A percentile compares a stretch with the other conserved stretches of the same genome.
Conservation (phyloP, 30 jellyfish, hydroid and myxozoan genomes). For the Turritopsis dohrnii region DNA sequence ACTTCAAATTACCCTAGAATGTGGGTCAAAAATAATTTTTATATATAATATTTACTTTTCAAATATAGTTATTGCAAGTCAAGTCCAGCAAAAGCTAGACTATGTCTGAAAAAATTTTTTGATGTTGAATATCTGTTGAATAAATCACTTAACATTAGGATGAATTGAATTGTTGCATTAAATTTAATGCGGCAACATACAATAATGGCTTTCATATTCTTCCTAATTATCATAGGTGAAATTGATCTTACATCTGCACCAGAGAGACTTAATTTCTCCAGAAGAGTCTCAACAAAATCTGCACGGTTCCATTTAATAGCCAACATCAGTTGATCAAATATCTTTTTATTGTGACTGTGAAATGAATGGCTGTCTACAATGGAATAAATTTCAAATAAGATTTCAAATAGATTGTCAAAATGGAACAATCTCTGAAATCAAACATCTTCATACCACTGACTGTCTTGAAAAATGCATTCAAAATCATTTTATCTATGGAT, state of each 20-base stretch:
- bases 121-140: no score
- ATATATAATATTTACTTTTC: no score
- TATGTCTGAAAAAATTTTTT: no score
- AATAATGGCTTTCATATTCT: no score
- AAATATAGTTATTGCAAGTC: no score
- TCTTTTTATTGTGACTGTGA: background rate
- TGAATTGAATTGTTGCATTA: no score
- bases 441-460: background rate
- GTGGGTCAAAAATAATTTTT: no score
- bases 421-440: no score
- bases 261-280: background rate
- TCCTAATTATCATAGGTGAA: no score
- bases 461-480: constrained; percentile 6
- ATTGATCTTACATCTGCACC: background rate
- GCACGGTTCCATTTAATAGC: constrained; percentile 17
- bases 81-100: no score
- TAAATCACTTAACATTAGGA: no score
- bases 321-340: background rate
- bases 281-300: constrained; percentile 1
- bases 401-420: background rate
- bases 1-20: background rate
- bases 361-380: background rate
- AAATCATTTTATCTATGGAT: background rate
- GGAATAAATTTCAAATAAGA: background rate
- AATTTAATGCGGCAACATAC: no score